phyloP scores from a whole-genome alignment of 1,140 invertebrate genomes.

The Cataglyphis hispanica region DNA sequence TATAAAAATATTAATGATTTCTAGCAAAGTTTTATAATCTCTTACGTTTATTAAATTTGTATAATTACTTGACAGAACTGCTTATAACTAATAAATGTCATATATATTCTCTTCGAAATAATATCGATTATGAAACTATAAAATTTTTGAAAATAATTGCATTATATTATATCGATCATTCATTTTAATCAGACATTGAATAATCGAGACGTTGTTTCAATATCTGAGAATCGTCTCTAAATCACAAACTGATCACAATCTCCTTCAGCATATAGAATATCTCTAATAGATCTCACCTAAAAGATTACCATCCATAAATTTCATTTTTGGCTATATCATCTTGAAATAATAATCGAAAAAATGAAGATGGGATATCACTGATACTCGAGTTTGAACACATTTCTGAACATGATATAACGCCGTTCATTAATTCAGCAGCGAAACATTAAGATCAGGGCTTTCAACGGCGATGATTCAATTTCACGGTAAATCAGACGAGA shows the following conservation, averaged over 20 bases:
- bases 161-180: slow-evolving; percentile 24
- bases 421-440: slow-evolving; percentile 57
- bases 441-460: slow-evolving; percentile 45
- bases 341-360: slow-evolving; percentile 27
- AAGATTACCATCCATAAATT: slow-evolving; percentile 38
- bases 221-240: slow-evolving; percentile 17
- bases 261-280: background rate
- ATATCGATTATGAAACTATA: background rate
- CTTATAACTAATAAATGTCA: background rate
- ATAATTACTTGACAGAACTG: background rate
- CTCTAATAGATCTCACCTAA: slow-evolving; percentile 11
- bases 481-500: slow-evolving; percentile 40
- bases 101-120: background rate
- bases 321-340: slow-evolving; percentile 17
- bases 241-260: slow-evolving; percentile 33
- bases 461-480: slow-evolving; percentile 33
- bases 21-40: background rate
- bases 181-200: slow-evolving; percentile 40
- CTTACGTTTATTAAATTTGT: background rate
- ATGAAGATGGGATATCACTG: slow-evolving; percentile 27
- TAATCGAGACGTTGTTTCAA: slow-evolving; percentile 30
- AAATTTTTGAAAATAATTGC: slow-evolving; percentile 34
- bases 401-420: slow-evolving; percentile 49
- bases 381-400: slow-evolving; percentile 10
- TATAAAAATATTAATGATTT: background rate